These are phyloP conservation scores for Chirona hameri DNA, from an alignment of 2,888 invertebrate species.

Conservation along the genomic window DNA sequence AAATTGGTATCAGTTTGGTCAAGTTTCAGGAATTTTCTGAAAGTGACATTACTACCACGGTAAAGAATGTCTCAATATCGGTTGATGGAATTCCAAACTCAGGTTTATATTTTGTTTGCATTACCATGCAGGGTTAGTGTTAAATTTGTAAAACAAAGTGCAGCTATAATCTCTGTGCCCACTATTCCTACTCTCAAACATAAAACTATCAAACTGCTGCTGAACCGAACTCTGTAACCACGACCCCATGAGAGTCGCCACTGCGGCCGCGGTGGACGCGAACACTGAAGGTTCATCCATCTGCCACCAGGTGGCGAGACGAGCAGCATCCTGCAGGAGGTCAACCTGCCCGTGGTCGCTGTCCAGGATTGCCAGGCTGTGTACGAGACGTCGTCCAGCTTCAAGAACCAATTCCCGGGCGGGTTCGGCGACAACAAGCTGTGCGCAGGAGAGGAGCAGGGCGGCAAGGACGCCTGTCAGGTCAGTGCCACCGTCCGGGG, in stretches of 20 bases:
- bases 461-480: constrained; percentile 35
- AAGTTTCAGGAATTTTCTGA: too few relatives aligned
- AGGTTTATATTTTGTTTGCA: too few relatives aligned
- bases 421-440: constrained; percentile 36
- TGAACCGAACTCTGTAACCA: background rate
- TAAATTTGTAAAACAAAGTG: too few relatives aligned
- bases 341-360: constrained; percentile 34
- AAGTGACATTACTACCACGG: too few relatives aligned
- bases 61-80: too few relatives aligned
- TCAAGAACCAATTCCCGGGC: constrained; percentile 11
- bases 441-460: constrained; percentile 39
- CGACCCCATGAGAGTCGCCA: background rate
- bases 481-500: background rate
- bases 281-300: background rate
- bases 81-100: too few relatives aligned
- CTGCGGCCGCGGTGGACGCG: background rate
- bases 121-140: too few relatives aligned
- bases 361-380: constrained; percentile 34
- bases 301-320: constrained; percentile 31
- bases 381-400: constrained; percentile 29
- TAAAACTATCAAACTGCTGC: too few relatives aligned
- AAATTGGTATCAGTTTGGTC: too few relatives aligned
- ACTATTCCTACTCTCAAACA: too few relatives aligned
- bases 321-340: constrained; percentile 36
- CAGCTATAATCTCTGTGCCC: too few relatives aligned